phyloP scores from a whole-genome alignment of 2,888 invertebrate species.

The Drosophila koepferae region DNA sequence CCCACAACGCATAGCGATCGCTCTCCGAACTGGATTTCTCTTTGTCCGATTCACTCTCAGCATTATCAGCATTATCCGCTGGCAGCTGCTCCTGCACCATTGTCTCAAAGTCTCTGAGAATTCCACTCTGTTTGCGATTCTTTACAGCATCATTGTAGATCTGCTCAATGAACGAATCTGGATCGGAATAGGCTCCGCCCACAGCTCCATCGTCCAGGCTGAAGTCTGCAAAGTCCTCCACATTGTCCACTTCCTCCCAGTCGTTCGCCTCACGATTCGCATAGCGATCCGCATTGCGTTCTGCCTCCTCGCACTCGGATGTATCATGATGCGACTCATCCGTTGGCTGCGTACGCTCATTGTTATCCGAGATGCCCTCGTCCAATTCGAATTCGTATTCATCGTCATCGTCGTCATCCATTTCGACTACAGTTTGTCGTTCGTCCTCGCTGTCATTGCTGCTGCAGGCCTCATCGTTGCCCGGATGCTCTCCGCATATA shows the following conservation, averaged over 20 bases:
- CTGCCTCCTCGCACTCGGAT: constrained; percentile 84
- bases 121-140: constrained; percentile 83
- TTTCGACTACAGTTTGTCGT: constrained; percentile 84
- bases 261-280: constrained; percentile 80
- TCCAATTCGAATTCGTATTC: constrained; percentile 78
- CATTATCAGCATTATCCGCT: constrained; percentile 47
- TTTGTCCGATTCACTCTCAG: constrained; percentile 63
- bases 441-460: constrained; percentile 83
- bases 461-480: constrained; percentile 67
- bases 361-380: constrained; percentile 83
- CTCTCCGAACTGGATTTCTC: constrained; percentile 68
- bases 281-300: constrained; percentile 82
- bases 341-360: constrained; percentile 81
- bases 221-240: constrained; percentile 52
- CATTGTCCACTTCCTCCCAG: constrained; percentile 76
- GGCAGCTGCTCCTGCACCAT: constrained; percentile 76
- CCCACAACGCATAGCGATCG: constrained; percentile 76
- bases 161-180: constrained; percentile 83
- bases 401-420: constrained; percentile 77
- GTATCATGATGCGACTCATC: constrained; percentile 84
- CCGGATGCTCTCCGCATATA: constrained; percentile 43
- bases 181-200: constrained; percentile 78
- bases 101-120: constrained; percentile 82
- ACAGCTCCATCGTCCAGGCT: constrained; percentile 77
- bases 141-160: constrained; percentile 84